Conservation (phyloP, 1,140 invertebrate species). For the Scaptomyza montana region DNA sequence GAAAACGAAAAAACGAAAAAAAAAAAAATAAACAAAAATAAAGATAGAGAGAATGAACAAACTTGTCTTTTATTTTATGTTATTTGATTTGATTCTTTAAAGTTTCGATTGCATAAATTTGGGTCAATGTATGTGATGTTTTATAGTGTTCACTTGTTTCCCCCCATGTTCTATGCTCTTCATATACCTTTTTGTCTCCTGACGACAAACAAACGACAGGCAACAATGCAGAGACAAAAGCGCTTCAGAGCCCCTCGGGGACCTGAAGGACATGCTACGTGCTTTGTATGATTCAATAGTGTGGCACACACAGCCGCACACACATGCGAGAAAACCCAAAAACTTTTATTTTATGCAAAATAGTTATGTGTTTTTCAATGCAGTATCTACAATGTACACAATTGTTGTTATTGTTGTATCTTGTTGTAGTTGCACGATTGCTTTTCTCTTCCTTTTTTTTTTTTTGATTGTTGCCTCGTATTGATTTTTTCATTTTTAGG, state of each 20-base stretch:
- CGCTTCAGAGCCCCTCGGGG: conserved; percentile 30
- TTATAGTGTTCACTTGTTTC: conserved; percentile 26
- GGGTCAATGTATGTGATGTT: conserved; percentile 59
- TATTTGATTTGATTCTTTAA: conserved; percentile 58
- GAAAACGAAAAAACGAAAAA: no score
- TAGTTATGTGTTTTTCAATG: conserved; percentile 67
- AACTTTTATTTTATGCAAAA: conserved; percentile 79
- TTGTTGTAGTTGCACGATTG: conserved; percentile 20
- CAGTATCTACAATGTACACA: conserved; percentile 50
- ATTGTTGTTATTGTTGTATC: conserved; percentile 42
- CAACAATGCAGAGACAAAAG: conserved; percentile 66
- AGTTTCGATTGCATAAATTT: conserved; percentile 69
- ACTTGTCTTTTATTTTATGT: conserved; percentile 40
- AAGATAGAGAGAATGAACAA: neutral
- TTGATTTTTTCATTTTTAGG: conserved; percentile 76
- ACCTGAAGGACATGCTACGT: conserved; percentile 52
- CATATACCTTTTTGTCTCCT: conserved; percentile 52
- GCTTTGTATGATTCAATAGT: conserved; percentile 63
- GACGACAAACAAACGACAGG: conserved; percentile 62
- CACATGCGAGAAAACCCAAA: conserved; percentile 15
- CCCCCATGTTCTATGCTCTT: conserved; percentile 1
- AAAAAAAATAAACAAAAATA: conserved; percentile 2
- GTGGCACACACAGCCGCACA: conserved; percentile 10
- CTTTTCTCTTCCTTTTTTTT: conserved; percentile 15
- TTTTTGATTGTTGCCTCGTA: conserved; percentile 44